Evolutionary conservation across 2,113 vertebrate genomes (phyloP).

Genomic region (Solea solea): DNA sequence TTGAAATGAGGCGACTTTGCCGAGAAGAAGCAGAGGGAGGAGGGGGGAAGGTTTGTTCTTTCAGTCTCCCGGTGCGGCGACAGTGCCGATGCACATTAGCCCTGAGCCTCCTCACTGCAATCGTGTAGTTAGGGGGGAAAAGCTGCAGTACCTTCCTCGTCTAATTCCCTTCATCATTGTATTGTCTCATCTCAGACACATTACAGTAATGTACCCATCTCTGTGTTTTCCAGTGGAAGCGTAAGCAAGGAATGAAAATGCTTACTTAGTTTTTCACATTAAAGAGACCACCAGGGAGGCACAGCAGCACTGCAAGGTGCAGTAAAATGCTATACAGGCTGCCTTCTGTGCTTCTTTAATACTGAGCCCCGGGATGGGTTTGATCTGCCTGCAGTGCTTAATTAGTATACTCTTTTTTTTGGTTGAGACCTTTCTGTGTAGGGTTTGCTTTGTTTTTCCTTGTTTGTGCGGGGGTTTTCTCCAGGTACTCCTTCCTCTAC

Average conservation of each 20-base stretch:
- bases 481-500: no score
- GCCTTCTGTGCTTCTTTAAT: slow-evolving; percentile 15
- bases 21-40: slow-evolving; percentile 12
- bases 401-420: background rate
- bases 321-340: slow-evolving; percentile 50
- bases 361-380: slow-evolving; percentile 32
- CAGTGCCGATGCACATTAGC: slow-evolving; percentile 29
- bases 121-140: slow-evolving; percentile 12
- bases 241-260: slow-evolving; percentile 42
- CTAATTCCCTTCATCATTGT: slow-evolving; percentile 2
- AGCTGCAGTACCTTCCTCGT: slow-evolving; percentile 11
- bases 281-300: slow-evolving; percentile 37
- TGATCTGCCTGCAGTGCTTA: slow-evolving; percentile 28
- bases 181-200: slow-evolving; percentile 22
- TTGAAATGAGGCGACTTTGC: slow-evolving; percentile 15
- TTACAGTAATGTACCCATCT: slow-evolving; percentile 4
- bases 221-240: slow-evolving; percentile 29
- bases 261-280: slow-evolving; percentile 66
- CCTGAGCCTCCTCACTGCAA: slow-evolving; percentile 11
- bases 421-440: background rate
- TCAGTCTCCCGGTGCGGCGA: slow-evolving; percentile 26
- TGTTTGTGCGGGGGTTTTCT: background rate
- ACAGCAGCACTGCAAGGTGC: slow-evolving; percentile 48
- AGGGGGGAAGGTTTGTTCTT: slow-evolving; percentile 36
- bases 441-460: background rate